Evolutionary conservation across 2,797 vertebrate genomes (phyloP), one percentile per base, ranked within the genome.

Genomic region (Tinamus major): DNA sequence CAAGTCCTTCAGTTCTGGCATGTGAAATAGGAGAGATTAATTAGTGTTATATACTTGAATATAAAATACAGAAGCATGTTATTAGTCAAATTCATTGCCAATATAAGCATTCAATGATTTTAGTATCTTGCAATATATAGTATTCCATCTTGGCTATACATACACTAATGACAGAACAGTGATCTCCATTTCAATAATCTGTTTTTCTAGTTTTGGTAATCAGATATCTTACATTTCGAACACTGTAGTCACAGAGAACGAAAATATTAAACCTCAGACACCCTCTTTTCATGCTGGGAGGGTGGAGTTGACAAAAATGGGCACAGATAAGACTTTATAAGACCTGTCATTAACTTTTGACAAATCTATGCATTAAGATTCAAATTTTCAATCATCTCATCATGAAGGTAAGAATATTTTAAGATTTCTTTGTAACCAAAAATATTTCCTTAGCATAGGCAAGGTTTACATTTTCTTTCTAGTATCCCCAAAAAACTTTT

Each of bases 271-370:
- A 20, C 55, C 7, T 76, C 35, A 49, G 80, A 81, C 49, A 39
- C 4, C 19, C 6, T 62, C 4, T 72, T 87, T 77, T 35, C 1
- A 1, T 33, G 7, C 6, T 42, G 4, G 3, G 2, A 24, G 0
- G 6, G 2, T 31, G 31, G 55, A 62, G 6, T 3, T 51, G 13
- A 3, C 44, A 39, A 71, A 2, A 58, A 8, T 8, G 62, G 4
- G 2, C 6, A 59, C 65, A 59, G 3, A 26, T 4, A 21, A 3
- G 4, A 39, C 5, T 27, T 64, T 64, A 27, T 4, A 78, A 83
- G n/a, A 56, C 19, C 4, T 75, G 13, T 75, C 15, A 49, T 62
- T 80, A 65, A 62, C 6, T 9, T 81, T 63, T 72, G 37, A 24
- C 4, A 72, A 55, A 20, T 1, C 64, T 31, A 21, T 49, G 6